Evolutionary conservation across 2,113 vertebrate species (phyloP).

Genomic region (Chaetorhynchus papuensis): DNA sequence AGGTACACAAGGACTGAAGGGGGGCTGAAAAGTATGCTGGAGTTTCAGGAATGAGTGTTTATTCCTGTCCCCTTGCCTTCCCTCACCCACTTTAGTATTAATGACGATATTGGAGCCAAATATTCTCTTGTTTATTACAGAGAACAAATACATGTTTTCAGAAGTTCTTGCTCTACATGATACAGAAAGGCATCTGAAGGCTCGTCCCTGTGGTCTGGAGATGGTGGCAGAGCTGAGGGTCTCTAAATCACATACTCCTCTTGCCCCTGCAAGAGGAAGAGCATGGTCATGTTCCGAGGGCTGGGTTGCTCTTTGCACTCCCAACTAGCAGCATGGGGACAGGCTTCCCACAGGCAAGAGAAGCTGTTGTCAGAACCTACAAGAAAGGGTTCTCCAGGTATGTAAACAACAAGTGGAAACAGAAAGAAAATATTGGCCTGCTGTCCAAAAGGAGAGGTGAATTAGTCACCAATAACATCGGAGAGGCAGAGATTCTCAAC

Average conservation of each 20-base stretch:
- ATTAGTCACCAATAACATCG: not conserved
- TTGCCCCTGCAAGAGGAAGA: not conserved
- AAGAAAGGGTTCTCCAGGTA: not conserved
- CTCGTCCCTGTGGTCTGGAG: not conserved
- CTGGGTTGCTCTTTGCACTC: not conserved
- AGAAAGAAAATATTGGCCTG: not conserved
- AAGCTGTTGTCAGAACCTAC: not conserved
- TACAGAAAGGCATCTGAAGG: not conserved
- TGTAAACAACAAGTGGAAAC: not conserved
- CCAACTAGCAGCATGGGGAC: not conserved
- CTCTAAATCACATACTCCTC: not conserved
- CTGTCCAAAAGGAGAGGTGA: not conserved
- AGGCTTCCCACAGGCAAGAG: not conserved
- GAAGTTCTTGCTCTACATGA: not conserved
- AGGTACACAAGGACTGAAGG: not conserved
- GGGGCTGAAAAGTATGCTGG: not conserved
- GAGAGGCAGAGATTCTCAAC: not conserved
- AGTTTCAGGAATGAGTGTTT: not conserved
- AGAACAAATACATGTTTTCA: not conserved
- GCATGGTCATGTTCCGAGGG: fast-evolving
- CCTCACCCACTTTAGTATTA: not conserved
- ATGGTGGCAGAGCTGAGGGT: not conserved
- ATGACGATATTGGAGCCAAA: not conserved
- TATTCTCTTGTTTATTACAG: not conserved
- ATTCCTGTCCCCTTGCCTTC: not conserved